These are phyloP conservation scores for Epicampocera succincta DNA, from an alignment of 2,888 invertebrate species.

Conservation along the genomic window DNA sequence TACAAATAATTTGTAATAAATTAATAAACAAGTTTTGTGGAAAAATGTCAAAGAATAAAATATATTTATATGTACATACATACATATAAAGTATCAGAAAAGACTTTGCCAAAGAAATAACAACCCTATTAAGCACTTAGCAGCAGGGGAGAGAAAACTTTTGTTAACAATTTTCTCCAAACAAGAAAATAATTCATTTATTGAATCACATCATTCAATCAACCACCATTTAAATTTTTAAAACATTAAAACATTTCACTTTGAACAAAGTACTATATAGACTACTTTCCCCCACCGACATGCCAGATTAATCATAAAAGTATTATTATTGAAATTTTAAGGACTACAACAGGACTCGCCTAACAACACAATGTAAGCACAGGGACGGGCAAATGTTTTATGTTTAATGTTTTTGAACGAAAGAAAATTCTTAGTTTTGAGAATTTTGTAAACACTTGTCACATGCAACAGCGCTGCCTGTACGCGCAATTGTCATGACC, in stretches of 20 bases:
- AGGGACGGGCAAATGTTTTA: too few species aligned
- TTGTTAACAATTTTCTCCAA: conserved; percentile 32
- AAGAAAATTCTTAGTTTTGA: too few species aligned
- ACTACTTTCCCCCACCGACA: conserved; percentile 12
- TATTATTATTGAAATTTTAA: conserved; percentile 14
- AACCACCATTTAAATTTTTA: conserved; percentile 57
- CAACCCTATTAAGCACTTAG: conserved; percentile 6
- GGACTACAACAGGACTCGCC: neutral
- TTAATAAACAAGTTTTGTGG: conserved; percentile 13
- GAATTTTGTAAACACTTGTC: too few species aligned
- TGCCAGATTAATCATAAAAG: conserved; percentile 39
- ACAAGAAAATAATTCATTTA: conserved; percentile 24
- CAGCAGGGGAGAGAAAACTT: conserved; percentile 3
- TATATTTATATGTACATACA: too few species aligned
- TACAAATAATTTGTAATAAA: conserved; percentile 57
- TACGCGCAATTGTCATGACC: neutral
- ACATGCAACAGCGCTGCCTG: neutral
- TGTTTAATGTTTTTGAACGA: too few species aligned
- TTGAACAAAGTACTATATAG: conserved; percentile 38
- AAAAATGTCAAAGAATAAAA: conserved; percentile 39
- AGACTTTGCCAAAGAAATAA: neutral
- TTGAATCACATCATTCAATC: conserved; percentile 60
- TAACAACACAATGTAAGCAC: too few species aligned
- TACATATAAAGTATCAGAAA: neutral
- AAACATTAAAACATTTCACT: conserved; percentile 22